phyloP scores from a whole-genome alignment of 2,113 vertebrate species.

The Ahaetulla prasina region DNA sequence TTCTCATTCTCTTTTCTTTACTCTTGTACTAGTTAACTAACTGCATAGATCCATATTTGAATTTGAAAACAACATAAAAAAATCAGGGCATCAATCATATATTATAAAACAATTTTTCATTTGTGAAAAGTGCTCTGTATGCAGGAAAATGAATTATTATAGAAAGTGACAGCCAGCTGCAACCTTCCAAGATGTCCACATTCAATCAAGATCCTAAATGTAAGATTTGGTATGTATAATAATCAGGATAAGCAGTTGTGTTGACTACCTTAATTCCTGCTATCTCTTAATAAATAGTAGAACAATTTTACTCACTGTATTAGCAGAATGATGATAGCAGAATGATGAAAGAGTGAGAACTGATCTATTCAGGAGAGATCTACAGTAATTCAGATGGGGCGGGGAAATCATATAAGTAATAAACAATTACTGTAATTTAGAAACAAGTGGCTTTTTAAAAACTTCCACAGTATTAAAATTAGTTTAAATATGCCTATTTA shows the following conservation, averaged over 20 bases:
- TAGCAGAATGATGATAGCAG: background rate
- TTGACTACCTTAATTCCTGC: background rate
- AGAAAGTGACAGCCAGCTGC: background rate
- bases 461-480: background rate
- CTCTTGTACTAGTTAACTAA: background rate
- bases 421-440: background rate
- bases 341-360: background rate
- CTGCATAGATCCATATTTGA: background rate
- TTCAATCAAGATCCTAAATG: background rate
- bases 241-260: background rate
- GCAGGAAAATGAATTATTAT: background rate
- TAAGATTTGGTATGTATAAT: background rate
- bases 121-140: background rate
- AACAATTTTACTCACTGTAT: background rate
- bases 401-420: background rate
- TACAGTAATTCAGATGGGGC: background rate
- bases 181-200: background rate
- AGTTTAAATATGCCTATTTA: background rate
- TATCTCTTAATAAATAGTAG: background rate
- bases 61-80: background rate
- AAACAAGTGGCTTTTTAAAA: background rate
- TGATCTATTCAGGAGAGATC: background rate
- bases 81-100: background rate
- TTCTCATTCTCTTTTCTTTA: background rate
- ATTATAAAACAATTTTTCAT: background rate